Base-by-base conservation (phyloP, 1,140 invertebrate genomes). In the Drosophila rhopaloa region DNA sequence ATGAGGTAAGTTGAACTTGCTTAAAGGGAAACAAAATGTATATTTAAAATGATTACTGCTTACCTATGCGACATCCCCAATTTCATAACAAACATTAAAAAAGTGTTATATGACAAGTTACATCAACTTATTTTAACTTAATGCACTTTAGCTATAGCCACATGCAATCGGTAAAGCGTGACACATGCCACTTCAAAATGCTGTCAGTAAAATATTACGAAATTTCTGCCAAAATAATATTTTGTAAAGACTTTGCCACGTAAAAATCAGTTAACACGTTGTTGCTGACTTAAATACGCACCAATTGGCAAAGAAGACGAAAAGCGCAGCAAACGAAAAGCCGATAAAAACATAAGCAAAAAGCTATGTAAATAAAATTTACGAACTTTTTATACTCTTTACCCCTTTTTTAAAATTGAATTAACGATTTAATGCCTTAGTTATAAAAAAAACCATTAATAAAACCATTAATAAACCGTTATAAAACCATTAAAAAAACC, bases 1-100 rank as follows among this genome's bases (percentile, higher is more conserved):
- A 98, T 93, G 96, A 97, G 95, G 97, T 98, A 93, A 94, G 83
- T 38, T 24, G 24, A 24, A 3, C 24, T 24, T 3, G 24, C 24
- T 4, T 24, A 24, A 24, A 24, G 2, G 24, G 24, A 24, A 24
- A 24, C 24, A 24, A 24, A 24, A 24, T 24, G 24, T 24, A 24
- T 24, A 24, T 4, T 4, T 24, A 24, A 24, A 24, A 24, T 24
- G 24, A 24, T 24, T 24, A 24, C 24, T 24, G 24, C 24, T 32
- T 32, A 32, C 29, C 8, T 32, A 8, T 32, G 8, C 29, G 8
- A 47, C 5, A 19, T 38, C 3, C 27, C 7, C 9, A 32, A 6
- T 14, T 4, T 10, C 14, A 10, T 16, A 1, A 44, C 41, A 50
- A 35, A 8, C 27, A 35, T 5, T 10, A 10, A 32, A 16, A 9